A percentile compares a stretch with the other conserved stretches of the same genome.
phyloP scores from a whole-genome alignment of 2,888 invertebrate genomes.

The Lagria hirta region DNA sequence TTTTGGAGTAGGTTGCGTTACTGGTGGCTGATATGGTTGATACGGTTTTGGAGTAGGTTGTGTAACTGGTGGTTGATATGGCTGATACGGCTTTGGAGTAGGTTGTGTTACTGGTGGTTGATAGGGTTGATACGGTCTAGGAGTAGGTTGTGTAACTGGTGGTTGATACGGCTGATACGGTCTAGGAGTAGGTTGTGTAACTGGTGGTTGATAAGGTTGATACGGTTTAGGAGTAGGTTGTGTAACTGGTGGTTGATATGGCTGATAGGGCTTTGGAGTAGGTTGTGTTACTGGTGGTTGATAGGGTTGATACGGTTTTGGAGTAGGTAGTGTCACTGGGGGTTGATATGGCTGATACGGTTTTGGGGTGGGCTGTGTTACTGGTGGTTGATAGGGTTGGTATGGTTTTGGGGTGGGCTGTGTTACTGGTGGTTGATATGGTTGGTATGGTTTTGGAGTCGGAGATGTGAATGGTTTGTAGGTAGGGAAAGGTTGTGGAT shows the following conservation, averaged over 20 bases:
- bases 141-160: background rate
- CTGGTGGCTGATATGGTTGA: constrained; percentile 9
- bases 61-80: background rate
- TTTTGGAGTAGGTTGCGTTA: constrained; percentile 8
- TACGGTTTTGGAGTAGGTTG: constrained; percentile 1
- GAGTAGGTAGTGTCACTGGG: background rate
- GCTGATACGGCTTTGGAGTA: background rate
- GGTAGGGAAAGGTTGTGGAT: constrained; percentile 46
- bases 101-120: constrained; percentile 2
- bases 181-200: constrained; percentile 2
- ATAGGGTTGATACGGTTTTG: constrained; percentile 6
- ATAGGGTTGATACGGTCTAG: background rate
- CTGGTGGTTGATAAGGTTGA: constrained; percentile 13
- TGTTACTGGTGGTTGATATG: constrained; percentile 7
- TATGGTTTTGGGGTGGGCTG: background rate
- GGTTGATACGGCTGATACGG: constrained; percentile 4
- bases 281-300: constrained; percentile 9
- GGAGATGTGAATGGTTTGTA: constrained; percentile 39
- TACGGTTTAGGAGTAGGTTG: constrained; percentile 2
- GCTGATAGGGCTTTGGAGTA: constrained; percentile 51
- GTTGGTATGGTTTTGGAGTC: constrained; percentile 35
- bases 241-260: constrained; percentile 10
- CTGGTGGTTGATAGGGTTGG: constrained; percentile 2
- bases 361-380: constrained; percentile 4
- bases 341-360: background rate